Percentiles rank a stretch among this genome's conserved stretches.
phyloP scores from a whole-genome alignment of 1,140 invertebrate species.

The Calephelis virginiensis region DNA sequence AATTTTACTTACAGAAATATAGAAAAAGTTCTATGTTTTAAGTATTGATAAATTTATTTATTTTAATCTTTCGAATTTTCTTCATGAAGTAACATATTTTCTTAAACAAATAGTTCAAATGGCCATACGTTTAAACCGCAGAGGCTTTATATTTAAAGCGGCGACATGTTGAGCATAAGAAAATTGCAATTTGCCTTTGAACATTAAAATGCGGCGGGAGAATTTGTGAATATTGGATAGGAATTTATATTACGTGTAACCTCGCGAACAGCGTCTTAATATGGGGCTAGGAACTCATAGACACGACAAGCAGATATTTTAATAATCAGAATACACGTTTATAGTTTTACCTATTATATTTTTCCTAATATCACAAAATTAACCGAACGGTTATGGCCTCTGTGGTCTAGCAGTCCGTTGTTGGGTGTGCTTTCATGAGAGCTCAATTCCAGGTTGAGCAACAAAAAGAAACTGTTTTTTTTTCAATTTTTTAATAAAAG shows the following conservation, averaged over 20 bases:
- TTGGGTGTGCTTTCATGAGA: no score
- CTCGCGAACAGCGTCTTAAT: slow-evolving; percentile 24
- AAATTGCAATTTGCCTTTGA: slow-evolving; percentile 57
- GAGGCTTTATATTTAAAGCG: slow-evolving; percentile 41
- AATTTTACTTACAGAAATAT: no score
- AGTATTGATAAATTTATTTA: no score
- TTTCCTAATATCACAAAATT: no score
- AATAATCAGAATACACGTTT: neutral
- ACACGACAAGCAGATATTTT: slow-evolving; percentile 3
- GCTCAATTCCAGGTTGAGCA: no score
- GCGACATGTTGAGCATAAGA: slow-evolving; percentile 43
- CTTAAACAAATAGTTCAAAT: slow-evolving; percentile 8
- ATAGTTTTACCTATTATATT: no score
- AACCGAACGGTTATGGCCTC: no score
- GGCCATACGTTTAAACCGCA: slow-evolving; percentile 18
- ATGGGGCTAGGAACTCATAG: neutral
- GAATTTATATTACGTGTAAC: slow-evolving; percentile 61
- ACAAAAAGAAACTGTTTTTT: no score
- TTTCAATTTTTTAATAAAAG: no score
- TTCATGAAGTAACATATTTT: neutral
- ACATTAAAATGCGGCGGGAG: slow-evolving; percentile 50
- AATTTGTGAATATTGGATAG: slow-evolving; percentile 72
- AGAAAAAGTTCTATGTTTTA: no score
- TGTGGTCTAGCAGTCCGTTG: no score
- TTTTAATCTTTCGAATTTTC: no score